Conservation (phyloP, 1,140 invertebrate species). For the Scaptomyza hsui region DNA sequence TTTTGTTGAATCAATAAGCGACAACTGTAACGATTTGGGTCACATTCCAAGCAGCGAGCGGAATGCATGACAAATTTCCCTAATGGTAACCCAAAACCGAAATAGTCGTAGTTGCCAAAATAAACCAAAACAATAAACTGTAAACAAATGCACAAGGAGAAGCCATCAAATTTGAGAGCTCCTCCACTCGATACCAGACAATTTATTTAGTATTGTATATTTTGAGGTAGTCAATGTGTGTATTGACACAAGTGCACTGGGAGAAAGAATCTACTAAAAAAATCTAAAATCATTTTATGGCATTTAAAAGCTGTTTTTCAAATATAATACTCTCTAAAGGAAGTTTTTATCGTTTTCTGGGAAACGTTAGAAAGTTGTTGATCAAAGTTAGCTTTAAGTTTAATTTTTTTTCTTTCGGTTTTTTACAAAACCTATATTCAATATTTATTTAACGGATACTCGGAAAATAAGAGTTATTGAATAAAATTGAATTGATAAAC, state of each 20-base stretch:
- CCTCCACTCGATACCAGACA: slow-evolving; percentile 61
- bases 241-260: background rate
- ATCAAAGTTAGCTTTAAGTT: too few relatives aligned
- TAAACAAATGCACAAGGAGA: slow-evolving; percentile 72
- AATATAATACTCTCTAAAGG: too few relatives aligned
- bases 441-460: too few relatives aligned
- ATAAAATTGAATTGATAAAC: too few relatives aligned
- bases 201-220: background rate
- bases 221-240: background rate
- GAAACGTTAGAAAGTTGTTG: too few relatives aligned
- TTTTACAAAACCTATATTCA: too few relatives aligned
- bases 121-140: slow-evolving; percentile 78
- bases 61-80: slow-evolving; percentile 82
- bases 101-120: slow-evolving; percentile 12
- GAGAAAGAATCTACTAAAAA: background rate
- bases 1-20: slow-evolving; percentile 84
- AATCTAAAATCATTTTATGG: too few relatives aligned
- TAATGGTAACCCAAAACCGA: slow-evolving; percentile 68
- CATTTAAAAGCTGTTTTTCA: too few relatives aligned
- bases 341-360: too few relatives aligned
- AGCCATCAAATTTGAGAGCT: slow-evolving; percentile 80
- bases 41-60: slow-evolving; percentile 74
- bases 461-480: too few relatives aligned
- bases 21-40: slow-evolving; percentile 76
- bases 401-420: too few relatives aligned